phyloP scores from a whole-genome alignment of 2,797 vertebrate species.

The Sorex maritimensis region DNA sequence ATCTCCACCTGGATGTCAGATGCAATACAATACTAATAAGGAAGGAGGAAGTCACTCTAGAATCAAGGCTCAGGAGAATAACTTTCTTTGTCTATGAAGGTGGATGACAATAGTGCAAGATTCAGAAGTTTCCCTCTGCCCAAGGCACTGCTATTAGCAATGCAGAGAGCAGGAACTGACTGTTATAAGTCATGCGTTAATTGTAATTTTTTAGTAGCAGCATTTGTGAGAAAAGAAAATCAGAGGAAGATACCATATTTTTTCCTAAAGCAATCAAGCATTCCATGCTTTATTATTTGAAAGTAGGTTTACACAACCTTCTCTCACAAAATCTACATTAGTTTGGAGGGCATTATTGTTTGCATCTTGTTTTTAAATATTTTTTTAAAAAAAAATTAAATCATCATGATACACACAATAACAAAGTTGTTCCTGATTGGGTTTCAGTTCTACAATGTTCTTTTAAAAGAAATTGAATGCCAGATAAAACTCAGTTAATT shows the following conservation, averaged over 20 bases:
- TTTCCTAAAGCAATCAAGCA: conserved; percentile 25
- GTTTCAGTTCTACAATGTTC: too few species aligned
- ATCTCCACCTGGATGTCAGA: conserved; percentile 48
- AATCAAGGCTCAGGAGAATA: conserved; percentile 41
- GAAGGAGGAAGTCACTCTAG: conserved; percentile 51
- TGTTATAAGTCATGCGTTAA: conserved; percentile 4
- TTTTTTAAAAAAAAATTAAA: too few species aligned
- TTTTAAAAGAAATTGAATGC: conserved; percentile 43
- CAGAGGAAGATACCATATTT: background rate
- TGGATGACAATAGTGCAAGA: background rate
- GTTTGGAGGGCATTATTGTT: background rate
- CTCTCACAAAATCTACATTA: background rate
- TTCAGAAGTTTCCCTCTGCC: background rate
- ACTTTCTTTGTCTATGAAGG: conserved; percentile 9
- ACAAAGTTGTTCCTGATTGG: too few species aligned
- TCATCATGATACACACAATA: too few species aligned
- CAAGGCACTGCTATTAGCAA: background rate
- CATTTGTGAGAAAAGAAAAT: conserved; percentile 51
- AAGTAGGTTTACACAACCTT: conserved; percentile 28
- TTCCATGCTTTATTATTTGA: conserved; percentile 64
- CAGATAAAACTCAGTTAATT: conserved; percentile 51
- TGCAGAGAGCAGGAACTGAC: background rate
- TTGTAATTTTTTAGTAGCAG: conserved; percentile 40
- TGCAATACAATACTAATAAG: conserved; percentile 54
- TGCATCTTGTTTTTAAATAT: background rate